Evolutionary conservation across 2,797 vertebrate genomes (phyloP), one percentile per base, ranked within the genome.

Genomic region (Ammospiza maritima): DNA sequence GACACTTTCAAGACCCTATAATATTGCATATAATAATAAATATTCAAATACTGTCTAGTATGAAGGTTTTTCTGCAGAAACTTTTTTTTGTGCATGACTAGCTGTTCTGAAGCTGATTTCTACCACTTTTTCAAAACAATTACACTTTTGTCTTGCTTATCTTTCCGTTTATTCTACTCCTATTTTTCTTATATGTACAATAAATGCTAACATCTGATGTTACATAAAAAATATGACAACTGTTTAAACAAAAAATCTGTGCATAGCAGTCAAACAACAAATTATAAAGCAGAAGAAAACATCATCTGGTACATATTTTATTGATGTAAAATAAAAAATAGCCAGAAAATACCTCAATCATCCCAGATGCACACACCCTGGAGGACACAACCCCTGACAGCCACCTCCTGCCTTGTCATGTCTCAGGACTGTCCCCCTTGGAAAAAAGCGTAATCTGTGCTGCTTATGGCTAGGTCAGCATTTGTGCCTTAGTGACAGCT

Each of bases 361-460:
- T 48, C 9, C 16, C 23, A n/a, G 21, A 4, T 66, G 69, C 14
- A 42, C 40, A 58, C 7, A 14, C 29, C 18, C 38, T 5, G 2
- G 21, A 75, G 32, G 51, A 45, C 23, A 51, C 2, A 5, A 21
- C 23, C 26, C 16, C n/a, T 78, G 58, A 7, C 12, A 75, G 18
- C 20, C 22, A 51, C 8, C 15, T 74, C 23, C 6, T 82, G 64
- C 38, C 22, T 74, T 32, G 32, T 40, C 56, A 13, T 27, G 3
- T 50, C 27, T 76, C 18, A 5, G 23, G 53, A 23, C 8, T 30
- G 25, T 61, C 32, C 22, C 47, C 21, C 19, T 54, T 61, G 11
- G 6, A 78, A 62, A 57, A 10, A 71, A 61, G 4, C 11, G 29
- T 48, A n/a, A 56, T 4, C 11, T 0, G 0, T n/a, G 44, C 34